Conservation (phyloP, 1,140 invertebrate genomes). For the Globodera ellingtonae region DNA sequence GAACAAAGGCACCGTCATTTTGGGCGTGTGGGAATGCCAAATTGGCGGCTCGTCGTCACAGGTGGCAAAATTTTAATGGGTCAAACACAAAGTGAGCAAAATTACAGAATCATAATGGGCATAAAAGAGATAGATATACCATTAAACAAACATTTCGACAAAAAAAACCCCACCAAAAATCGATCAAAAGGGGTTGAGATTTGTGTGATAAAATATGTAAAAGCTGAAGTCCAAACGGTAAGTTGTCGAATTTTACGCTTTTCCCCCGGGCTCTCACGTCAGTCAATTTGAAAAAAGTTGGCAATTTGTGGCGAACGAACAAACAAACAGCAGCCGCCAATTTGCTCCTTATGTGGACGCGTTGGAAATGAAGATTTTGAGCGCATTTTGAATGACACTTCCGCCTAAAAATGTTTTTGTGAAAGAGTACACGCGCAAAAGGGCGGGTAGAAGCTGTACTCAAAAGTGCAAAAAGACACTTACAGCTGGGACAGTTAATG, state of each 20-base stretch:
- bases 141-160: background rate
- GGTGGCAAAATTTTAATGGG: conserved; percentile 17
- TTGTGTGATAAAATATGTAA: no score
- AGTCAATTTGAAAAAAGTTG: no score
- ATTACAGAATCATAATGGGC: no score
- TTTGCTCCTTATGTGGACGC: background rate
- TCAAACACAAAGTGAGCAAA: no score
- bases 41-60: conserved; percentile 52
- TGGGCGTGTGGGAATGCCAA: conserved; percentile 55
- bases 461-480: background rate
- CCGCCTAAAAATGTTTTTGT: conserved; percentile 8
- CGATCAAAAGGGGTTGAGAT: background rate
- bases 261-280: background rate
- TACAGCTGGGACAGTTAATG: conserved; percentile 1
- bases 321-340: no score
- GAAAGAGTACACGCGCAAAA: background rate
- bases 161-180: conserved; percentile 4
- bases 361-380: conserved; percentile 5
- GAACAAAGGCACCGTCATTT: conserved; percentile 54
- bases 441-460: no score
- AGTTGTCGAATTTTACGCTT: background rate
- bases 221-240: background rate
- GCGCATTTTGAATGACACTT: conserved; percentile 8
- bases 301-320: background rate
- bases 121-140: no score